Percentiles rank a stretch among this genome's conserved stretches.
Evolutionary conservation across 2,797 vertebrate species (phyloP).

Genomic region (Danio jaintianensis): DNA sequence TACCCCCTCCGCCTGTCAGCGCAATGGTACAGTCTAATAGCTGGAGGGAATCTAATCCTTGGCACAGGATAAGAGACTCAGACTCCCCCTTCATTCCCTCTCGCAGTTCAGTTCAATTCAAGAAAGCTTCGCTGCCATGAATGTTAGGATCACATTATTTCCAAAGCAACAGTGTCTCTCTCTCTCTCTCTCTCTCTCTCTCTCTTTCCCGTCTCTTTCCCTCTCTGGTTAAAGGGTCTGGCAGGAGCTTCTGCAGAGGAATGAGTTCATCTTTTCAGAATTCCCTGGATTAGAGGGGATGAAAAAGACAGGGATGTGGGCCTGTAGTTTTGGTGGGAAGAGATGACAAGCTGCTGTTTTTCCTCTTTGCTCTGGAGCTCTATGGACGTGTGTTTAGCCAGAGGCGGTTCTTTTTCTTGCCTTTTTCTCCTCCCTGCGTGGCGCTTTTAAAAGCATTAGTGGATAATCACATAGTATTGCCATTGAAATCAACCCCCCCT

Average conservation of each 20-base stretch:
- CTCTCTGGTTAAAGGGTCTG: slow-evolving; percentile 61
- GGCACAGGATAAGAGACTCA: slow-evolving; percentile 79
- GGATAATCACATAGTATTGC: slow-evolving; percentile 75
- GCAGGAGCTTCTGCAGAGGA: slow-evolving; percentile 60
- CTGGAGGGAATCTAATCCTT: slow-evolving; percentile 82
- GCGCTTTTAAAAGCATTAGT: slow-evolving; percentile 78
- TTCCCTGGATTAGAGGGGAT: slow-evolving; percentile 74
- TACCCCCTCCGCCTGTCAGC: slow-evolving; percentile 70
- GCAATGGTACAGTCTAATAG: slow-evolving; percentile 81
- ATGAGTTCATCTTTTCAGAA: slow-evolving; percentile 77
- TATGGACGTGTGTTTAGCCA: slow-evolving; percentile 70
- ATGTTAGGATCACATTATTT: slow-evolving; percentile 44
- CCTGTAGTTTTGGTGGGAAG: slow-evolving; percentile 73
- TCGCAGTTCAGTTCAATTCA: slow-evolving; percentile 53
- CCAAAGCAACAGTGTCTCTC: slow-evolving; percentile 57
- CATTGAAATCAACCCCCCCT: slow-evolving; percentile 69
- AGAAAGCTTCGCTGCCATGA: slow-evolving; percentile 49
- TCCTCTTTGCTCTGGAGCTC: slow-evolving; percentile 62
- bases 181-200: slow-evolving; percentile 52
- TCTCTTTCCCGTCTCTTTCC: slow-evolving; percentile 58
- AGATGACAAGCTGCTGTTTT: slow-evolving; percentile 70
- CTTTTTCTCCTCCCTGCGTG: slow-evolving; percentile 63
- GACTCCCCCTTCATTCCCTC: slow-evolving; percentile 61
- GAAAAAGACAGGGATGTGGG: slow-evolving; percentile 73
- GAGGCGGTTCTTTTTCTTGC: slow-evolving; percentile 66